Base-by-base conservation (phyloP, 1,140 invertebrate species). In the Drosophila orena region DNA sequence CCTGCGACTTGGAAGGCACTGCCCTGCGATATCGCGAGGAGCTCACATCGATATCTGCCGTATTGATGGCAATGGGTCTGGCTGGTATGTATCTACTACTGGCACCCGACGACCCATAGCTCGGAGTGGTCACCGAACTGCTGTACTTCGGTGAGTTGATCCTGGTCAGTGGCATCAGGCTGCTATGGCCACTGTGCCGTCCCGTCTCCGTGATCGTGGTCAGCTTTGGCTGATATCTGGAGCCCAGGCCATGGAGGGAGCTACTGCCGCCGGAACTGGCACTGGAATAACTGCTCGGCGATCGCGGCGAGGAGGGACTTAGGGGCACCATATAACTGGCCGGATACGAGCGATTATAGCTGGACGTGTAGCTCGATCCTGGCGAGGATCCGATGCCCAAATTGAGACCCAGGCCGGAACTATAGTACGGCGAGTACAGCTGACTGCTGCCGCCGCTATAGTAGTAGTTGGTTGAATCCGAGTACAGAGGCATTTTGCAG, bases 1-100 rank as follows among this genome's bases (percentile, higher is more conserved):
- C 20, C 38, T 43, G 40, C n/a, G 20, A 40, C 8, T 79, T 91
- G 57, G 61, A 6, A 1, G 72, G 56, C 68, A 58, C 64, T 40
- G 83, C 53, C 27, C 93, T 92, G 76, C 93, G 93, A 89, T 95
- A 94, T 43, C 94, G 93, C 0, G 93, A 93, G 0, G 93, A 93
- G 3, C 96, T 96, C 0, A 97, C 96, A 91, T 97, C 96, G 72
- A 97, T 97, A 84, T 97, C 96, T 2, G 96, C 95, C 4, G 96
- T 97, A 84, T 97, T 96, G 34, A 97, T 96, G 65, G 93, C 93
- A 15, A 95, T 94, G 6, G 95, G 95, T 43, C 94, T 93, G 2
- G 94, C 91, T 27, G 94, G 92, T 72, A 93, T 94, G 64, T 92
- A 93, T 14, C 93, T 91, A 22, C 93, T 42, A 88, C 17, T 68